phyloP scores from a whole-genome alignment of 2,888 invertebrate genomes.

The Lasius platythorax region DNA sequence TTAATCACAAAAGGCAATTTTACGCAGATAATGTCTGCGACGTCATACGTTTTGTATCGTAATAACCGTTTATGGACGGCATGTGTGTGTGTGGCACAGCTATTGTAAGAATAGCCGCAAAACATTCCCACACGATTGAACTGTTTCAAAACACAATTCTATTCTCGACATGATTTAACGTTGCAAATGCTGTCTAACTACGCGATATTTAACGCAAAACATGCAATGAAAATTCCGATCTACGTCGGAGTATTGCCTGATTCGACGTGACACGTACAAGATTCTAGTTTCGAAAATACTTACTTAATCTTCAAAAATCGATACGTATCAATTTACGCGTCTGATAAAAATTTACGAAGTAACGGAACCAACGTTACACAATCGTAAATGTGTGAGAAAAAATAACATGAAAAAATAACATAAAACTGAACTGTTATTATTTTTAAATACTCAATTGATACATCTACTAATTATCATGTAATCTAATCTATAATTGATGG shows the following conservation, averaged over 20 bases:
- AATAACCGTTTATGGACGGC: conserved; percentile 34
- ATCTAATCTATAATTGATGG: neutral
- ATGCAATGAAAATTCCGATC: conserved; percentile 3
- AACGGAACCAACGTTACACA: neutral
- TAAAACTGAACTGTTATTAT: neutral
- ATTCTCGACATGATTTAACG: conserved; percentile 44
- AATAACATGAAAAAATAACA: neutral
- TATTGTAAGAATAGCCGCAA: conserved; percentile 46
- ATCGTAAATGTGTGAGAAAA: neutral
- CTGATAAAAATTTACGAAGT: neutral
- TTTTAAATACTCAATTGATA: neutral
- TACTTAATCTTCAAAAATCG: conserved; percentile 1
- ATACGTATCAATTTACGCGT: neutral
- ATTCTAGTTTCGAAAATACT: neutral
- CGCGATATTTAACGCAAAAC: neutral
- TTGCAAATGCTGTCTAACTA: conserved; percentile 18
- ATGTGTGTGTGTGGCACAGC: conserved; percentile 18
- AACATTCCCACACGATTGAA: conserved; percentile 46
- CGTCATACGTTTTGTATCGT: conserved; percentile 31
- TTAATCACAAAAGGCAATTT: conserved; percentile 30
- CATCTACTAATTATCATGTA: neutral
- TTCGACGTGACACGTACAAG: neutral
- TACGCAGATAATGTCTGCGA: conserved; percentile 22
- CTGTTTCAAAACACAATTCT: conserved; percentile 48
- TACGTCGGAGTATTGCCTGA: neutral